phyloP scores from a whole-genome alignment of 2,113 vertebrate genomes.

The Atherinomorus stipes region DNA sequence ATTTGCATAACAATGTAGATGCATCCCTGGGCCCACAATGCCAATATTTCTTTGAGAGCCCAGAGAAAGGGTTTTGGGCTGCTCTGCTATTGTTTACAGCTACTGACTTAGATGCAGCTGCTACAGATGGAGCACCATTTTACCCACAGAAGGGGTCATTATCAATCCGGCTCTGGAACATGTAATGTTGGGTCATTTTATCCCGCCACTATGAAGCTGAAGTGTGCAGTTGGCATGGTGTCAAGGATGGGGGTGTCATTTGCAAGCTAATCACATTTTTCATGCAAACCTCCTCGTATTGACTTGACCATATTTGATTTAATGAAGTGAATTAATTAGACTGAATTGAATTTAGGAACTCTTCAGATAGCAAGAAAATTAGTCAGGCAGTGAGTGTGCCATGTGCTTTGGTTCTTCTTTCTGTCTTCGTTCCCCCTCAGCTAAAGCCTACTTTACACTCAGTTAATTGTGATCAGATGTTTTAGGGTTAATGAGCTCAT shows the following conservation, averaged over 20 bases:
- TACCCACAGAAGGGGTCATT: conserved; percentile 31
- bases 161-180: conserved; percentile 29
- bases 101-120: not conserved
- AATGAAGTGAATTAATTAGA: conserved; percentile 71
- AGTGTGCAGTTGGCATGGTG: conserved; percentile 29
- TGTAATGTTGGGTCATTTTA: conserved; percentile 18
- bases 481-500: conserved; percentile 6
- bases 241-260: conserved; percentile 55
- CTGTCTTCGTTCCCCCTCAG: conserved; percentile 12
- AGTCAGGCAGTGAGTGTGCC: conserved; percentile 41
- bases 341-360: conserved; percentile 51
- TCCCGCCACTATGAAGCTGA: conserved; percentile 1
- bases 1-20: conserved; percentile 67
- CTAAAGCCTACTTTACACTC: not conserved
- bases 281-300: conserved; percentile 49
- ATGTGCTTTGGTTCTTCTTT: conserved; percentile 32
- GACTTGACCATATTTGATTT: conserved; percentile 67
- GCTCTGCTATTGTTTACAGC: conserved; percentile 30
- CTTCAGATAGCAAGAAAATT: conserved; percentile 46
- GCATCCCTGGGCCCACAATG: conserved; percentile 21
- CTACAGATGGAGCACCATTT: conserved; percentile 33
- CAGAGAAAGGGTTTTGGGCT: not conserved
- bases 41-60: conserved; percentile 39
- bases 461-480: conserved; percentile 1
- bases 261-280: conserved; percentile 60